These are phyloP conservation scores for Alligator sinensis DNA, from an alignment of 2,113 vertebrate genomes.

Conservation along the genomic window DNA sequence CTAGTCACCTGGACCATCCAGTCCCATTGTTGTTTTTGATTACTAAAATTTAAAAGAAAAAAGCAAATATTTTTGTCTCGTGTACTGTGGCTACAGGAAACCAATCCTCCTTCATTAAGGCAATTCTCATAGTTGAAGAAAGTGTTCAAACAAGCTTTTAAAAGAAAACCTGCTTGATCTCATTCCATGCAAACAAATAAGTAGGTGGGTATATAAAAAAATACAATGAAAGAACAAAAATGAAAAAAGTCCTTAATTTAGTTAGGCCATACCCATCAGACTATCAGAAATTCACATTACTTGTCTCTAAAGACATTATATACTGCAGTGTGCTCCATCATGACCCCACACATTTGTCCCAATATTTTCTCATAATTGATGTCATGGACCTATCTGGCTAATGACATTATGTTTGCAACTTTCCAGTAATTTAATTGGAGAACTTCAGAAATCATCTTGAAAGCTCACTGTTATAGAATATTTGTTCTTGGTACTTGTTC, in stretches of 20 bases:
- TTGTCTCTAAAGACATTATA: constrained; percentile 49
- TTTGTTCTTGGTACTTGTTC: background rate
- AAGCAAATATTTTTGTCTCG: background rate
- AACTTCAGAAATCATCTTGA: constrained; percentile 34
- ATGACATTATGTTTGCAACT: constrained; percentile 51
- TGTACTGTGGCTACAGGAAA: background rate
- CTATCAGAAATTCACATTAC: constrained; percentile 3
- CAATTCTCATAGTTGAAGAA: background rate
- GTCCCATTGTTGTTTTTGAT: background rate
- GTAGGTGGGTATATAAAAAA: background rate
- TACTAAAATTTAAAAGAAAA: background rate
- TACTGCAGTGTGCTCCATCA: constrained; percentile 3
- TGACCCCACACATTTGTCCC: constrained; percentile 34
- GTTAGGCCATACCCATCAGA: constrained; percentile 14
- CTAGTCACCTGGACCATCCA: background rate
- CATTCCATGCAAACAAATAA: background rate
- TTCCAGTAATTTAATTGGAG: constrained; percentile 29
- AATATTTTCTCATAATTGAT: constrained; percentile 51
- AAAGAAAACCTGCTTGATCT: constrained; percentile 6
- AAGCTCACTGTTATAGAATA: background rate
- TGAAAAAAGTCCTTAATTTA: background rate
- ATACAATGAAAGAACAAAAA: background rate
- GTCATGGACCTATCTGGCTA: constrained; percentile 40
- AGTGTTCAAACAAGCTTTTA: background rate
- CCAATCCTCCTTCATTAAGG: background rate